A percentile compares a stretch with the other conserved stretches of the same genome.
These are phyloP conservation scores for Enteromius mattozi DNA, from an alignment of 2,797 vertebrate genomes.

Conservation along the genomic window DNA sequence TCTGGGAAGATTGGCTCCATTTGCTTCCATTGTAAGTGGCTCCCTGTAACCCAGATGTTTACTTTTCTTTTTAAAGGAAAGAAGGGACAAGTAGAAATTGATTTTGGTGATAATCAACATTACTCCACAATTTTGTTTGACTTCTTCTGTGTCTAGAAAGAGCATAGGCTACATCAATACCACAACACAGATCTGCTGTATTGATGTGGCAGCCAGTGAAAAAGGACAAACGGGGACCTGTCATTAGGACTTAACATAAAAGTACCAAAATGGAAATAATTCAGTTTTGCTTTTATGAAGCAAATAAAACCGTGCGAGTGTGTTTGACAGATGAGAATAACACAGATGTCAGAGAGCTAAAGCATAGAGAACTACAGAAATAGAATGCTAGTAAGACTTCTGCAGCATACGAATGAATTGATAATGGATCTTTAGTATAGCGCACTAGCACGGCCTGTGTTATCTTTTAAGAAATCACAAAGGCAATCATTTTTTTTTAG, in stretches of 20 bases:
- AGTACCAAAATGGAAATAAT: slow-evolving; percentile 71
- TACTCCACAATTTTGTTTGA: neutral
- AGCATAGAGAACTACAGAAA: slow-evolving; percentile 50
- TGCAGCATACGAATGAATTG: slow-evolving; percentile 61
- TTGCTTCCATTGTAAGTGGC: neutral
- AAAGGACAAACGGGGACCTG: slow-evolving; percentile 54
- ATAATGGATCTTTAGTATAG: slow-evolving; percentile 58
- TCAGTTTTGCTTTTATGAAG: slow-evolving; percentile 69
- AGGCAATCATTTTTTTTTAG: slow-evolving; percentile 51
- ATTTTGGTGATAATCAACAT: slow-evolving; percentile 11
- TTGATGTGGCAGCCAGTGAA: slow-evolving; percentile 57
- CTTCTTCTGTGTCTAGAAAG: neutral
- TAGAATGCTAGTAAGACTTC: slow-evolving; percentile 61
- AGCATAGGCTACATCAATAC: slow-evolving; percentile 22
- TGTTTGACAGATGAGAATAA: slow-evolving; percentile 67
- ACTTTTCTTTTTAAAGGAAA: neutral
- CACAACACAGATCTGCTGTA: slow-evolving; percentile 23
- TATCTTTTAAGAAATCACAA: slow-evolving; percentile 56
- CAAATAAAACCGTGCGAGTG: slow-evolving; percentile 68
- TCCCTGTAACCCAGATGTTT: neutral
- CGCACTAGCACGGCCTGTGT: slow-evolving; percentile 56
- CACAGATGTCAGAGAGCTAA: slow-evolving; percentile 66
- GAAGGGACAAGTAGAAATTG: neutral
- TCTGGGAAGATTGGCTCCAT: neutral
- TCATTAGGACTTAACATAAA: slow-evolving; percentile 66